Evolutionary conservation across 1,140 invertebrate genomes (phyloP).

Genomic region (Marisa cornuarietis): DNA sequence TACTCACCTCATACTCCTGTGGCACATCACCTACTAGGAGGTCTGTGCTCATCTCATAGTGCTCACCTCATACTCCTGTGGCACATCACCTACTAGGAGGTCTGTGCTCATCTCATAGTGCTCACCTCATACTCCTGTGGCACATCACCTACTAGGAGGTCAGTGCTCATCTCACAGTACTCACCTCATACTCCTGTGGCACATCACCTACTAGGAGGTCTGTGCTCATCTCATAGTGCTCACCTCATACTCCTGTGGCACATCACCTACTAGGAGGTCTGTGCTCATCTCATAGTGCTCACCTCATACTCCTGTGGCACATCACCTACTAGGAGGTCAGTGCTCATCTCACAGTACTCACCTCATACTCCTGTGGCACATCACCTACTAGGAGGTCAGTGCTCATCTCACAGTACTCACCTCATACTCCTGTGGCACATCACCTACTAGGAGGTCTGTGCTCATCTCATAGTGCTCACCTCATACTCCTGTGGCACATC

Average conservation of each 20-base stretch:
- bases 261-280: constrained; percentile 81
- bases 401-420: too few relatives aligned
- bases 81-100: constrained; percentile 81
- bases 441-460: constrained; percentile 82
- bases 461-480: too few relatives aligned
- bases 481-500: constrained; percentile 83
- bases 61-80: constrained; percentile 82
- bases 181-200: constrained; percentile 81
- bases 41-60: too few relatives aligned
- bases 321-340: constrained; percentile 83
- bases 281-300: too few relatives aligned
- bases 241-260: constrained; percentile 82
- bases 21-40: constrained; percentile 82
- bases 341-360: too few relatives aligned
- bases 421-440: constrained; percentile 82
- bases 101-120: too few relatives aligned
- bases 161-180: too few relatives aligned
- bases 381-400: constrained; percentile 83
- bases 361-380: constrained; percentile 81
- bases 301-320: constrained; percentile 82
- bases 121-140: constrained; percentile 83
- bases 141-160: constrained; percentile 81
- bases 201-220: constrained; percentile 83
- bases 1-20: constrained; percentile 80
- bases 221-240: too few relatives aligned